Percentiles rank a stretch among this genome's conserved stretches.
Conservation (phyloP, 2,888 invertebrate species). For the Agelastica alni region DNA sequence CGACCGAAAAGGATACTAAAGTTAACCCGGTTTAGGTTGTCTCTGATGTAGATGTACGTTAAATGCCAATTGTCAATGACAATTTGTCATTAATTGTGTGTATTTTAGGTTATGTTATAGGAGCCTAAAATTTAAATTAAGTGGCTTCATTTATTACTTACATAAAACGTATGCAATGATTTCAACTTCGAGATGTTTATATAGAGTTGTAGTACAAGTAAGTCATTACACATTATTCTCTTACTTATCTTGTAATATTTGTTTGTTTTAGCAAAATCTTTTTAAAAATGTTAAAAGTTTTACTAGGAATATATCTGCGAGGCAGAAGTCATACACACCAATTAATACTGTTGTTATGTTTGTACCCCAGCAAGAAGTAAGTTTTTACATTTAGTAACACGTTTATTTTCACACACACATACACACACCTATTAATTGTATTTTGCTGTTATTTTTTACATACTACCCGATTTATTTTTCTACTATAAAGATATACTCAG, state of each 20-base stretch:
- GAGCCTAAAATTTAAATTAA: slow-evolving; percentile 5
- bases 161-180: slow-evolving; percentile 13
- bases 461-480: too few relatives aligned
- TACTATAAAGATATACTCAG: too few relatives aligned
- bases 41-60: too few relatives aligned
- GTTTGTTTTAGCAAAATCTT: slow-evolving; percentile 25
- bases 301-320: slow-evolving; percentile 29
- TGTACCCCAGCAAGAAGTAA: slow-evolving; percentile 98
- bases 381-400: too few relatives aligned
- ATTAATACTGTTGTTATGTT: slow-evolving; percentile 94
- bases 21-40: too few relatives aligned
- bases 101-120: slow-evolving; percentile 6
- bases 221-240: background rate
- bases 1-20: too few relatives aligned
- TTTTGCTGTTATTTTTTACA: too few relatives aligned
- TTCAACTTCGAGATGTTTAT: slow-evolving; percentile 17
- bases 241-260: slow-evolving; percentile 1
- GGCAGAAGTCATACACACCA: slow-evolving; percentile 64
- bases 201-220: slow-evolving; percentile 13
- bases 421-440: too few relatives aligned
- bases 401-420: too few relatives aligned
- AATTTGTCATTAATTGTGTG: too few relatives aligned
- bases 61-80: too few relatives aligned
- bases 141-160: background rate
- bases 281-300: slow-evolving; percentile 21